Percentiles rank a stretch among this genome's conserved stretches.
Evolutionary conservation across 2,797 vertebrate genomes (phyloP).

Genomic region (Gadopsis marmoratus): DNA sequence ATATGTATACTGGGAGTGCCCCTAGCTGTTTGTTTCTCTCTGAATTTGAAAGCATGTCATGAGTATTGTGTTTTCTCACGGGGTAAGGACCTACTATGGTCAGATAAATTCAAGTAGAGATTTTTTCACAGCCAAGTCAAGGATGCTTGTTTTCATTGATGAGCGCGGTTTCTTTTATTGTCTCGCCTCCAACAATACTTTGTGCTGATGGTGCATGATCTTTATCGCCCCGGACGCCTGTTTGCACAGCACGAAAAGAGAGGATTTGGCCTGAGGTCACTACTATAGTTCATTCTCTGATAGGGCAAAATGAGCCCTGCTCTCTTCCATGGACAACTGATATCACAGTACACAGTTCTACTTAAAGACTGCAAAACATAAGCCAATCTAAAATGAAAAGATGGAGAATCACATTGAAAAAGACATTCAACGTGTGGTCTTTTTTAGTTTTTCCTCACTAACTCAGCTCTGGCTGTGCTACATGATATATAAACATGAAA

Average conservation of each 20-base stretch:
- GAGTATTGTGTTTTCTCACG: slow-evolving; percentile 41
- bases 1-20: slow-evolving; percentile 66
- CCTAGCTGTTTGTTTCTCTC: slow-evolving; percentile 58
- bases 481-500: slow-evolving; percentile 76
- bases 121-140: slow-evolving; percentile 76
- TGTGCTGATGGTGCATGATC: slow-evolving; percentile 84
- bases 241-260: slow-evolving; percentile 83
- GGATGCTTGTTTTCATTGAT: slow-evolving; percentile 84
- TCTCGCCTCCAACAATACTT: slow-evolving; percentile 83
- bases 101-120: slow-evolving; percentile 63
- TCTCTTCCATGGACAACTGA: slow-evolving; percentile 65
- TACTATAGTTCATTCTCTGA: slow-evolving; percentile 78
- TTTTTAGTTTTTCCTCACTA: slow-evolving; percentile 66
- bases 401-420: slow-evolving; percentile 77
- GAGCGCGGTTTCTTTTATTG: slow-evolving; percentile 82
- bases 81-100: slow-evolving; percentile 28
- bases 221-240: slow-evolving; percentile 81
- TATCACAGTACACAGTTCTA: slow-evolving; percentile 67
- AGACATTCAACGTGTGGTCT: slow-evolving; percentile 81
- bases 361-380: slow-evolving; percentile 63
- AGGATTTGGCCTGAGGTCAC: slow-evolving; percentile 85
- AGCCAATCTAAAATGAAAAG: slow-evolving; percentile 69
- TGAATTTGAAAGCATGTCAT: slow-evolving; percentile 59
- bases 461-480: slow-evolving; percentile 72
- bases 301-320: slow-evolving; percentile 72